A percentile compares a stretch with the other conserved stretches of the same genome.
Conservation (phyloP, 2,113 vertebrate genomes). For the Lampris incognitus region DNA sequence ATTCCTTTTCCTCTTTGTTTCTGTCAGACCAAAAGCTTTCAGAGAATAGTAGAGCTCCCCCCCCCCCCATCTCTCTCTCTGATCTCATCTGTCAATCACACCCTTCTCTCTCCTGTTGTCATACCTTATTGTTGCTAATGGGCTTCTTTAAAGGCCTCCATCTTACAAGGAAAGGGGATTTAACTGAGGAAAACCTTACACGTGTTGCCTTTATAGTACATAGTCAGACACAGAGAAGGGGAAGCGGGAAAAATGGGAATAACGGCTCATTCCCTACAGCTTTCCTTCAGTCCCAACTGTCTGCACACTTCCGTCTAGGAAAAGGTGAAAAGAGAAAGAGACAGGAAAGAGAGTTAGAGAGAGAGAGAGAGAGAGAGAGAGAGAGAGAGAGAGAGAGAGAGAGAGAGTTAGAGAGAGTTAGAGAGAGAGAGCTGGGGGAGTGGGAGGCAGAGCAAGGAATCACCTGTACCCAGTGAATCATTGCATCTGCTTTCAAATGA, state of each 20-base stretch:
- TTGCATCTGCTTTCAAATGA: too few relatives aligned
- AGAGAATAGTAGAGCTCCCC: too few relatives aligned
- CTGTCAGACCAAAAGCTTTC: too few relatives aligned
- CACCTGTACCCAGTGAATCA: too few relatives aligned
- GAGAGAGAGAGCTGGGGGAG: too few relatives aligned
- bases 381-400: neutral
- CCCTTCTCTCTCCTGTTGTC: neutral
- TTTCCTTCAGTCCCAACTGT: conserved; percentile 32
- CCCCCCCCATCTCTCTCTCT: neutral
- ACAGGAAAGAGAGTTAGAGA: conserved; percentile 6
- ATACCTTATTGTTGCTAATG: neutral
- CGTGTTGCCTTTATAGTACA: neutral
- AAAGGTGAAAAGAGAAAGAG: conserved; percentile 34
- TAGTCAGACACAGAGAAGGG: neutral
- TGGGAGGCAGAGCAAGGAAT: too few relatives aligned
- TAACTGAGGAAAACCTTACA: conserved; percentile 26
- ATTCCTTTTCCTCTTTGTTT: too few relatives aligned
- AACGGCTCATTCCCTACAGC: conserved; percentile 25
- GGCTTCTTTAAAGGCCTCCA: too few relatives aligned
- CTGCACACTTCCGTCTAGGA: conserved; percentile 55
- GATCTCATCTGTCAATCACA: neutral
- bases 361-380: conserved; percentile 4
- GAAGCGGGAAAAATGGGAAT: conserved; percentile 24
- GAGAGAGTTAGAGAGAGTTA: neutral
- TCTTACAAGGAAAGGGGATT: neutral